Evolutionary conservation across 1,140 invertebrate species (phyloP), one percentile per base, ranked within the genome.

Genomic region (Nebria ingens): DNA sequence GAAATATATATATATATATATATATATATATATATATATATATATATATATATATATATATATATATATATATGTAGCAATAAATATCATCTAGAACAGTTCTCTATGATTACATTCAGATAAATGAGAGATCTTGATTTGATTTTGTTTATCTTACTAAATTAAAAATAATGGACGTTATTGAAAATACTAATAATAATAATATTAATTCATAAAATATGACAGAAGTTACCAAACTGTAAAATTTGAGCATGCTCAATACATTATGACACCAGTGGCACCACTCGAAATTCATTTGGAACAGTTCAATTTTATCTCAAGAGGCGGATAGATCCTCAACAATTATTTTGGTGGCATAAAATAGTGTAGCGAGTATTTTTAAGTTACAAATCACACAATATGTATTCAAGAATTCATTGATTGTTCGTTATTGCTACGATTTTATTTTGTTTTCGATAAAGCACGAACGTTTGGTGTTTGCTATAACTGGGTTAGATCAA

Each of bases 141-240:
- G n/a, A n/a, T n/a, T n/a, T n/a, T n/a, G n/a, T n/a, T n/a, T n/a
- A n/a, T n/a, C n/a, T n/a, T n/a, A n/a, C 17, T 45, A 45, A 11
- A 17, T 17, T 17, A 45, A 45, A 17, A 45, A 45, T 11, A 45
- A 45, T 45, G 40, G 40, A 45, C 40, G 40, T 45, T 45, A 45
- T 11, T 11, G 4, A 9, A 12, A 45, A 4, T 11, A 6, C 17
- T 45, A 45, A 11, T 17, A 12, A 45, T 45, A 17, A 45, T 17
- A 45, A 45, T 45, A 45, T 45, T 45, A 17, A 12, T 11, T 29
- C n/a, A n/a, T n/a, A n/a, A n/a, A n/a, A n/a, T n/a, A n/a, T n/a
- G n/a, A n/a, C n/a, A n/a, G n/a, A n/a, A n/a, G n/a, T n/a, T n/a
- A n/a, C n/a, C n/a, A n/a, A n/a, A n/a, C n/a, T n/a, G n/a, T n/a